phyloP scores from a whole-genome alignment of 2,113 vertebrate genomes.

The Trinectes maculatus region DNA sequence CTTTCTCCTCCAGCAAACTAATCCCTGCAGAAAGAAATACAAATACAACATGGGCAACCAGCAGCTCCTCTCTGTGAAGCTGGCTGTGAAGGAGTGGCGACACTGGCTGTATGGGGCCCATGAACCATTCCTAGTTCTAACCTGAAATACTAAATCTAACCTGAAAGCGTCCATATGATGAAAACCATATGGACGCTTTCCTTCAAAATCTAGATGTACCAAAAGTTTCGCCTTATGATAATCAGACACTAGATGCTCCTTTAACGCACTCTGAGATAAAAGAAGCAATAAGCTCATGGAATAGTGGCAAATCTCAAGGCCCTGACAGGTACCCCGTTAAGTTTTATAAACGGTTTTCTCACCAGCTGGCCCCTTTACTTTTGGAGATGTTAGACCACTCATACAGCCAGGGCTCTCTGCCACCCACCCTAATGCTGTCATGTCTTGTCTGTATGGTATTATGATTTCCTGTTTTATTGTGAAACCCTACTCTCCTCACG shows the following conservation, averaged over 20 bases:
- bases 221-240: not conserved
- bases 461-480: too few relatives aligned
- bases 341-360: not conserved
- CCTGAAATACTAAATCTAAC: too few relatives aligned
- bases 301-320: slow-evolving; percentile 2
- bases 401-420: not conserved
- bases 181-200: not conserved
- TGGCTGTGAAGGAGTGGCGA: too few relatives aligned
- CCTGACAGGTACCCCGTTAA: not conserved
- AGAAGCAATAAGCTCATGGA: slow-evolving; percentile 3
- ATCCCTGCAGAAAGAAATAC: too few relatives aligned
- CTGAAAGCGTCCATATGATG: too few relatives aligned
- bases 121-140: too few relatives aligned
- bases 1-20: too few relatives aligned
- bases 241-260: not conserved
- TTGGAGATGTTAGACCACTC: not conserved
- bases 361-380: not conserved
- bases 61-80: too few relatives aligned
- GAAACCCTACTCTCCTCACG: too few relatives aligned
- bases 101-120: too few relatives aligned
- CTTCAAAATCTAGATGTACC: not conserved
- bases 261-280: not conserved
- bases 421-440: not conserved
- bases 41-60: too few relatives aligned
- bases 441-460: too few relatives aligned